Base-by-base conservation (phyloP, 1,140 invertebrate species). In the Zaprionus ghesquierei region DNA sequence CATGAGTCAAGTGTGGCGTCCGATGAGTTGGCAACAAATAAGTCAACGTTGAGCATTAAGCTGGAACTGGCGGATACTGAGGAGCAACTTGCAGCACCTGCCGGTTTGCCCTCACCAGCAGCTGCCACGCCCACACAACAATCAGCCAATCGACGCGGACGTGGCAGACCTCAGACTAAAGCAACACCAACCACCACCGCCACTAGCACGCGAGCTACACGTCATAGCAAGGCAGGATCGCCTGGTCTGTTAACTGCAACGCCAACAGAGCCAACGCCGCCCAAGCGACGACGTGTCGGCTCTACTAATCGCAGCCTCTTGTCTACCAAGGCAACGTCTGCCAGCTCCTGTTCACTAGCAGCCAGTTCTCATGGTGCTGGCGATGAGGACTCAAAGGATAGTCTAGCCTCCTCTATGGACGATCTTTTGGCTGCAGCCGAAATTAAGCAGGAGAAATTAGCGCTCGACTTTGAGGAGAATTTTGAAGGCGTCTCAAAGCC, bases 301-400 rank as follows among this genome's bases (percentile, higher is more conserved):
- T 75, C 86, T 33, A 69, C 44, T 4, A 80, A 79, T 20, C 70
- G 75, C 9, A 54, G 49, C 33, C 27, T 69, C 15, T 27, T 73
- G 3, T 10, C 58, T 12, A 8, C 44, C 46, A 80, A 91, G 65
- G 65, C 81, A 18, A 58, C 75, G 33, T 80, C 87, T 2, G 65
- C 58, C 60, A 85, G 68, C 5, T 22, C 56, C 12, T 55, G 54
- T 25, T 84, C 81, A 25, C 53, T 86, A 44, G 75, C 77, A 10
- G 51, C 77, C 49, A 71, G 71, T 8, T 61, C 77, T n/a, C 76
- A 71, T 46, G 69, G 76, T 29, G 80, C 46, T 15, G 75, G 60
- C 20, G 90, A 91, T 29, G 90, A 91, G 75, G 90, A 91, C 51
- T 90, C 86, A 4, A 91, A 91, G 69, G 90, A 91, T 9, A 91